Evolutionary conservation across 92 coral and sea anemone species (phyloP).

Genomic region (Porites evermanni): DNA sequence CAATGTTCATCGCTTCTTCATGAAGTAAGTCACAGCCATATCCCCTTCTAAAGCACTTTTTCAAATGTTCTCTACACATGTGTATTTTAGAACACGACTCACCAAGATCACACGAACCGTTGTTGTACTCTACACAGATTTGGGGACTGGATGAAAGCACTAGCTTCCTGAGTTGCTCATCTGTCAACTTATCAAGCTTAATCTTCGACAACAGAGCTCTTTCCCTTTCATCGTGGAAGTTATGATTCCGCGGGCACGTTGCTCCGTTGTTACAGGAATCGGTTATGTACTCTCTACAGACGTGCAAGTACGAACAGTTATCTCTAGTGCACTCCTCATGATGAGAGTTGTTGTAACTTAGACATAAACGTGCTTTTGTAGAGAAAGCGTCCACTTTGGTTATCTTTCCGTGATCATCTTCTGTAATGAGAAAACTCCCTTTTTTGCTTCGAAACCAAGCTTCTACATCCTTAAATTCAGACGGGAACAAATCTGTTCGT

Average conservation of each 20-base stretch:
- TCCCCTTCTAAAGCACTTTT: slow-evolving; percentile 46
- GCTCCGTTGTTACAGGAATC: slow-evolving; percentile 49
- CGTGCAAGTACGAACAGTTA: slow-evolving; percentile 52
- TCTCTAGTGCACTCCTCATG: slow-evolving; percentile 37
- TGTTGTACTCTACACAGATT: slow-evolving; percentile 69
- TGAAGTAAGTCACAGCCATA: slow-evolving; percentile 60
- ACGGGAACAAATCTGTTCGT: slow-evolving; percentile 48
- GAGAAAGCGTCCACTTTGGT: slow-evolving; percentile 41
- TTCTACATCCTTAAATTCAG: slow-evolving; percentile 17
- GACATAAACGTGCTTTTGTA: slow-evolving; percentile 51
- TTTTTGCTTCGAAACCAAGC: slow-evolving; percentile 51
- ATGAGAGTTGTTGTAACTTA: slow-evolving; percentile 28
- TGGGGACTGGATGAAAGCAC: slow-evolving; percentile 52
- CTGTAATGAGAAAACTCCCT: slow-evolving; percentile 48
- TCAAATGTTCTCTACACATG: slow-evolving; percentile 70
- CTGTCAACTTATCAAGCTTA: slow-evolving; percentile 54
- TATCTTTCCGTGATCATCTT: slow-evolving; percentile 31
- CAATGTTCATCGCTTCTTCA: slow-evolving; percentile 52
- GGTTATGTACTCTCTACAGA: slow-evolving; percentile 52
- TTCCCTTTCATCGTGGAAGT: slow-evolving; percentile 31
- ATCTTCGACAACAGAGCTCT: slow-evolving; percentile 37
- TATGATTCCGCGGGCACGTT: slow-evolving; percentile 49
- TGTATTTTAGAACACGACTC: slow-evolving; percentile 60
- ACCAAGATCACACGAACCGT: slow-evolving; percentile 33
- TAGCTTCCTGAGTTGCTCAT: slow-evolving; percentile 50